phyloP scores from a whole-genome alignment of 2,888 invertebrate genomes.

The Microplitis deprimator region DNA sequence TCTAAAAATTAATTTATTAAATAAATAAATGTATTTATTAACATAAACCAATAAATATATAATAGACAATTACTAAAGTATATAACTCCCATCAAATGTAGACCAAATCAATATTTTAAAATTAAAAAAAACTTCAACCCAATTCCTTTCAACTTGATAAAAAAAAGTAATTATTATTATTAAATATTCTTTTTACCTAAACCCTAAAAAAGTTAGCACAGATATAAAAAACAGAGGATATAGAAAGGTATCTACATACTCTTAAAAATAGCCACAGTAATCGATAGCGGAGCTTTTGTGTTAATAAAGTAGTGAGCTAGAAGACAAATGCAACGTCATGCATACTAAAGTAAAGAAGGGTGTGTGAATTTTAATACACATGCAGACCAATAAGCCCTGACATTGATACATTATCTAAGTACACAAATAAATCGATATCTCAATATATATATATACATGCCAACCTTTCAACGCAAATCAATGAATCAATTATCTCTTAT shows the following conservation, averaged over 20 bases:
- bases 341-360: constrained; percentile 28
- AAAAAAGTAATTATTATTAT: not conserved
- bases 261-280: constrained; percentile 48
- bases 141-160: not conserved
- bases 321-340: constrained; percentile 44
- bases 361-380: constrained; percentile 13
- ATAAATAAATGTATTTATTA: too few relatives aligned
- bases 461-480: not conserved
- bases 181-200: not conserved
- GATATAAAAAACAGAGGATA: not conserved
- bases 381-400: constrained; percentile 25
- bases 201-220: not conserved
- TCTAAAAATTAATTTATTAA: too few relatives aligned
- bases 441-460: not conserved
- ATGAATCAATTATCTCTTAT: constrained; percentile 5
- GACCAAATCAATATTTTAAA: not conserved
- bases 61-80: too few relatives aligned
- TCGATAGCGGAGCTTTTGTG: constrained; percentile 48
- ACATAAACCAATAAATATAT: too few relatives aligned
- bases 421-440: constrained; percentile 8
- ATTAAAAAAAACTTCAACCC: not conserved
- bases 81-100: too few relatives aligned
- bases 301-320: constrained; percentile 50
- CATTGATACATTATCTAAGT: constrained; percentile 31
- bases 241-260: constrained; percentile 1